Base-by-base conservation (phyloP, 2,113 vertebrate species). In the Saccopteryx bilineata region DNA sequence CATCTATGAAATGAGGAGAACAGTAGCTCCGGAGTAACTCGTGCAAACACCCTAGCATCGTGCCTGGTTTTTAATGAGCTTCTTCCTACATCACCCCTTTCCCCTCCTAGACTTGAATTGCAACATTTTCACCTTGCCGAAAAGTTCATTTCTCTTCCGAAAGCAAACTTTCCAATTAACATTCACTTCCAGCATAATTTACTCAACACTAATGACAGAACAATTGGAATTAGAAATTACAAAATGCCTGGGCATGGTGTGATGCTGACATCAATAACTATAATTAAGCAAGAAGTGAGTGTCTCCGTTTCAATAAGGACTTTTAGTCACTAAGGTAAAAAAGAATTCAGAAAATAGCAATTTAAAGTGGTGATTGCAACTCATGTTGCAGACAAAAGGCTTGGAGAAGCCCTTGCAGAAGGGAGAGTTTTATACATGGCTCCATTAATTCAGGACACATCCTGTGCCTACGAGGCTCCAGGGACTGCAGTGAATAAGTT, bases 301-400 rank as follows among this genome's bases (percentile, higher is more conserved):
- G 48, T 66, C 65, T 95, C 28, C 65, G 61, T 33, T 71, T 93
- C 84, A 66, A 15, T 69, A 58, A 92, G 50, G 28, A 76, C 50
- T 33, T 78, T 61, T 18, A 68, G n/a, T 92, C 63, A 68, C 89
- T 61, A 74, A 84, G 92, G 94, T 50, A 54, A 93, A 91, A 93
- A 86, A 11, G 31, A 58, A 48, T 12, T 52, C 31, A 83, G 63
- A 54, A 84, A 96, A 66, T 8, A 19, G 14, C 6, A 60, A 17
- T 79, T 87, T 33, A 78, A 52, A 82, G 65, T 14, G 21, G 2
- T 26, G 23, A 83, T 1, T 94, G 28, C 52, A 65, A 33, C 23
- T 52, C 78, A 56, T 3, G 10, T 48, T 71, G 7, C n/a, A 52
- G 65, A 31, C 58, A 65, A 61, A 87, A 76, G 68, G 3, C 60